Conservation (phyloP, 2,113 vertebrate genomes). For the Opisthocomus hoazin region DNA sequence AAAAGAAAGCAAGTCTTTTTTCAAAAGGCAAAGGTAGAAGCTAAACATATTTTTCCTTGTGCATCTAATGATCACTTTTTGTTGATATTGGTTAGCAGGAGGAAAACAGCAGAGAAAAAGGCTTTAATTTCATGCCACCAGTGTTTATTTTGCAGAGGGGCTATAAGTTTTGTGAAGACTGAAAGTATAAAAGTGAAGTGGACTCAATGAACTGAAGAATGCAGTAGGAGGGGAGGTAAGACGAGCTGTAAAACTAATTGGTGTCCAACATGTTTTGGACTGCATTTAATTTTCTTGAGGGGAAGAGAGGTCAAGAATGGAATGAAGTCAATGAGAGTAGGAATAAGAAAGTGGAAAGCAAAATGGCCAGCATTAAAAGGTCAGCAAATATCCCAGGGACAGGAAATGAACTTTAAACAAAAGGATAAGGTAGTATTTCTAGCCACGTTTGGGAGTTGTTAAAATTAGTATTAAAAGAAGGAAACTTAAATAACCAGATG, state of each 20-base stretch:
- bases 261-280: slow-evolving; percentile 68
- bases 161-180: background rate
- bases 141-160: slow-evolving; percentile 26
- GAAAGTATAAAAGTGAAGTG: background rate
- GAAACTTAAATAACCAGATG: slow-evolving; percentile 64
- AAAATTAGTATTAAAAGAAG: slow-evolving; percentile 67
- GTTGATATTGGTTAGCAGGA: background rate
- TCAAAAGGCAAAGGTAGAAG: background rate
- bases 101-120: slow-evolving; percentile 12
- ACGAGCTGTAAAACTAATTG: slow-evolving; percentile 75
- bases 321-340: slow-evolving; percentile 77
- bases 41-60: background rate
- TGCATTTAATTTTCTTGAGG: slow-evolving; percentile 78
- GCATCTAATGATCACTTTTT: background rate
- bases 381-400: slow-evolving; percentile 73
- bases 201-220: slow-evolving; percentile 67
- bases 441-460: slow-evolving; percentile 69
- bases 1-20: background rate
- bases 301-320: slow-evolving; percentile 79
- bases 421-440: slow-evolving; percentile 70
- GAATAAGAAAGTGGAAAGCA: slow-evolving; percentile 70
- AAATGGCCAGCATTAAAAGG: slow-evolving; percentile 71
- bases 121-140: slow-evolving; percentile 29
- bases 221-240: slow-evolving; percentile 58
- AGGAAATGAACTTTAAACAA: slow-evolving; percentile 80